Percentiles rank a stretch among this genome's conserved stretches.
Conservation (phyloP, 2,888 invertebrate genomes). For the Caenorhabditis macrosperma region DNA sequence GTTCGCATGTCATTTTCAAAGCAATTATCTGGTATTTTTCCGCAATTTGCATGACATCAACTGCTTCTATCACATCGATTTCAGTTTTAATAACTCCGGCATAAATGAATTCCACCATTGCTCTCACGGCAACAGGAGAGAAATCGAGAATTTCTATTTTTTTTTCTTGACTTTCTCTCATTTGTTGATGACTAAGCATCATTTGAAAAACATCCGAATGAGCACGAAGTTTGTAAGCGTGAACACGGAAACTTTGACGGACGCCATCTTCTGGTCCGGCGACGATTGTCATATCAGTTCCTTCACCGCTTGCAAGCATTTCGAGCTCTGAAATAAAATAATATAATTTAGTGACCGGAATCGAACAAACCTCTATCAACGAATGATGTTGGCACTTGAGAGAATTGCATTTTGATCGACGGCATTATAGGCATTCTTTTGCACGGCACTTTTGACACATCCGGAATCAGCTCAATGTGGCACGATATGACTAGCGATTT, state of each 20-base stretch:
- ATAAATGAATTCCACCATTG: constrained; percentile 75
- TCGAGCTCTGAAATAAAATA: constrained; percentile 58
- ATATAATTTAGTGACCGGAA: neutral
- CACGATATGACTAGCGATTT: constrained; percentile 79
- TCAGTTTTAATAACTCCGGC: constrained; percentile 63
- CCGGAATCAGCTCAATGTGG: constrained; percentile 79
- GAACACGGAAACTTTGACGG: constrained; percentile 71
- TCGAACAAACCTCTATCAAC: constrained; percentile 54
- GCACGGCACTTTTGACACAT: constrained; percentile 69
- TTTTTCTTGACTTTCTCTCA: constrained; percentile 58
- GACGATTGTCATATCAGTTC: constrained; percentile 73
- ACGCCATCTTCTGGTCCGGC: constrained; percentile 60
- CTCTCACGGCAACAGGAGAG: constrained; percentile 68
- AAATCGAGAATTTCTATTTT: constrained; percentile 70
- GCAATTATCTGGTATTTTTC: constrained; percentile 79
- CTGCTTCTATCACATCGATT: constrained; percentile 52
- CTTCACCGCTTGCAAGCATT: constrained; percentile 70
- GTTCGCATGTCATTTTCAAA: constrained; percentile 77
- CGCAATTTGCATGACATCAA: constrained; percentile 76
- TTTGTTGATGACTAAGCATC: constrained; percentile 75
- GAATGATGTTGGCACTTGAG: constrained; percentile 36
- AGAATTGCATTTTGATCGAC: constrained; percentile 24
- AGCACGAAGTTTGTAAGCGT: constrained; percentile 77
- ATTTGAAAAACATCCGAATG: constrained; percentile 79
- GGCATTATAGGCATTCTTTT: constrained; percentile 55